Percentiles rank a stretch among this genome's conserved stretches.
Conservation (phyloP, 2,113 vertebrate species). For the Syrmaticus mikado region DNA sequence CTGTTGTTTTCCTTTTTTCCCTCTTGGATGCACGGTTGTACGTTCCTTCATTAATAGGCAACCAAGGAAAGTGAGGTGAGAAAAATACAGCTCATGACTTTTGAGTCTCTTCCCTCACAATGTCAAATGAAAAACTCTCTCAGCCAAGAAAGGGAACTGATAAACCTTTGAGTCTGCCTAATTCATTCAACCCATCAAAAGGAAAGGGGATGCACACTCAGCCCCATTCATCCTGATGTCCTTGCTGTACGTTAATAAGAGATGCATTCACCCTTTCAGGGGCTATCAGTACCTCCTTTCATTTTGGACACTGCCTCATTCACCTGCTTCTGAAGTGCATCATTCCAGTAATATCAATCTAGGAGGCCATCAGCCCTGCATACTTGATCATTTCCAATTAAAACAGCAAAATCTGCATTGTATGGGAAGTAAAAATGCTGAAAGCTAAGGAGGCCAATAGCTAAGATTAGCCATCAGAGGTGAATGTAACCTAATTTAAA, state of each 20-base stretch:
- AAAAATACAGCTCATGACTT: constrained; percentile 14
- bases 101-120: not conserved
- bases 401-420: constrained; percentile 9
- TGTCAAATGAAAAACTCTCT: constrained; percentile 2
- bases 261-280: constrained; percentile 52
- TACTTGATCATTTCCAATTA: constrained; percentile 30
- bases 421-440: constrained; percentile 11
- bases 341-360: not conserved
- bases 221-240: constrained; percentile 40
- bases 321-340: constrained; percentile 49
- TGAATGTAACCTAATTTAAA: constrained; percentile 63
- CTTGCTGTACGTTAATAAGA: constrained; percentile 23
- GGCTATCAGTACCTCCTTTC: constrained; percentile 32
- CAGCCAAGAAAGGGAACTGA: constrained; percentile 30
- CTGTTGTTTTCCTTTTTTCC: not conserved
- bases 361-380: not conserved
- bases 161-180: constrained; percentile 47
- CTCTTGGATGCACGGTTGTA: not conserved
- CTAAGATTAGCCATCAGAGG: constrained; percentile 56
- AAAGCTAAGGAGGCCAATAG: constrained; percentile 58
- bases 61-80: not conserved
- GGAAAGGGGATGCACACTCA: not conserved
- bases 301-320: constrained; percentile 51
- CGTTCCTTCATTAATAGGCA: not conserved
- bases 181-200: constrained; percentile 38